Evolutionary conservation across 2,888 invertebrate species (phyloP).

Genomic region (Nymphalis c-album): DNA sequence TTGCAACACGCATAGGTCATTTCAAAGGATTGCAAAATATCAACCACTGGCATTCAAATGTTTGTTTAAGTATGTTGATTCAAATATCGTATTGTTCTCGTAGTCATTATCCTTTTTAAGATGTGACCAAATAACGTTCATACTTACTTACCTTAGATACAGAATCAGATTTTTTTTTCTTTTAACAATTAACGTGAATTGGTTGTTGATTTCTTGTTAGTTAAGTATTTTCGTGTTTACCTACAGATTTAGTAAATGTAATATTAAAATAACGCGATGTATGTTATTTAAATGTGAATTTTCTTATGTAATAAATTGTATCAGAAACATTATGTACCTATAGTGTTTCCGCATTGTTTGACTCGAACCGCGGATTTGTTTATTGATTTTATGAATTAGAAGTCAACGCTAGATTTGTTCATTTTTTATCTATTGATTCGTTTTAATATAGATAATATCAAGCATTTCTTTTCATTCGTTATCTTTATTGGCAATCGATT

Average conservation of each 20-base stretch:
- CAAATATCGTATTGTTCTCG: not conserved
- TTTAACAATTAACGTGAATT: too few species aligned
- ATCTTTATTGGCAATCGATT: constrained; percentile 18
- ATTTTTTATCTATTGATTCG: constrained; percentile 1
- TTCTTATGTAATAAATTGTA: too few species aligned
- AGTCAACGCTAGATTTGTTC: too few species aligned
- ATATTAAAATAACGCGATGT: too few species aligned
- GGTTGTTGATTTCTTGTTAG: too few species aligned
- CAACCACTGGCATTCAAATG: constrained; percentile 37
- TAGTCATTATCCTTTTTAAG: not conserved
- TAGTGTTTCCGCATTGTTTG: too few species aligned
- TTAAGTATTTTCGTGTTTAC: too few species aligned
- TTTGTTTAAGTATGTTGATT: constrained; percentile 13
- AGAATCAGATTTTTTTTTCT: not conserved
- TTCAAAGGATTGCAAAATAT: constrained; percentile 37
- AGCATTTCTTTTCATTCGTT: not conserved
- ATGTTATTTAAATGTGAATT: too few species aligned
- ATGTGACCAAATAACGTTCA: not conserved
- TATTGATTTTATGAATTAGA: too few species aligned
- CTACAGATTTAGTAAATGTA: too few species aligned
- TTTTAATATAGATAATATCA: not conserved
- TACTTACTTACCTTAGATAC: not conserved
- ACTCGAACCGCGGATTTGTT: too few species aligned
- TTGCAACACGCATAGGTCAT: constrained; percentile 37
- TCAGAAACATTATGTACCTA: too few species aligned